Percentiles rank a stretch among this genome's conserved stretches.
phyloP scores from a whole-genome alignment of 2,113 vertebrate genomes.

The Notothenia rossii region DNA sequence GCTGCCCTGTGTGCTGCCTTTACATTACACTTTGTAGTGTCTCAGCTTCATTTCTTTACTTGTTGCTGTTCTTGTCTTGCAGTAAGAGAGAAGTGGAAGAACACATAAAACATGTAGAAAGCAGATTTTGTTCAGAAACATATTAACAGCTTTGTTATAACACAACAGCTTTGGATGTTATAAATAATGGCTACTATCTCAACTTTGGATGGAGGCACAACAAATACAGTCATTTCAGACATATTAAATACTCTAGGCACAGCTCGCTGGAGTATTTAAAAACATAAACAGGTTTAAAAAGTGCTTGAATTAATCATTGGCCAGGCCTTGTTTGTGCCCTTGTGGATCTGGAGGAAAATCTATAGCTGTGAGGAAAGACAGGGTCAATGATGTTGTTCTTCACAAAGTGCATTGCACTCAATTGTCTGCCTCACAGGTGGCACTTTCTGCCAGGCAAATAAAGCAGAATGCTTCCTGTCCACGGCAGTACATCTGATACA shows the following conservation, averaged over 20 bases:
- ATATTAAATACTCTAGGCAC: conserved; percentile 38
- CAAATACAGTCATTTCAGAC: conserved; percentile 52
- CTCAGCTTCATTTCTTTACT: conserved; percentile 49
- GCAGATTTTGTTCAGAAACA: conserved; percentile 12
- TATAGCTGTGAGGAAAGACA: conserved; percentile 64
- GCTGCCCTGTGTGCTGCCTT: conserved; percentile 64
- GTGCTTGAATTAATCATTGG: conserved; percentile 67
- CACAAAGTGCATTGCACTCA: conserved; percentile 69
- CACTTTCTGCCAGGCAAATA: conserved; percentile 71
- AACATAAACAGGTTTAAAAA: conserved; percentile 55
- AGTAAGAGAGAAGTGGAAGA: conserved; percentile 46
- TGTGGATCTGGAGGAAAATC: conserved; percentile 68
- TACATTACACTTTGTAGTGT: conserved; percentile 52
- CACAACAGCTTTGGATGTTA: neutral
- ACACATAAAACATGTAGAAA: conserved; percentile 7
- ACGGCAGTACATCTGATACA: conserved; percentile 74
- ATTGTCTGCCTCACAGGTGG: conserved; percentile 76
- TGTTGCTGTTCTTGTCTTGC: conserved; percentile 38
- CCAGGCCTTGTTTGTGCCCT: conserved; percentile 55
- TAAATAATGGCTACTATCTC: conserved; percentile 43
- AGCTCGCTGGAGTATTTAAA: conserved; percentile 55
- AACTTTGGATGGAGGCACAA: conserved; percentile 23
- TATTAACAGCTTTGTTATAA: neutral
- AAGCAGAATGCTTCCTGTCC: conserved; percentile 69
- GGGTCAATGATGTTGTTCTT: conserved; percentile 80